Base-by-base conservation (phyloP, 2,113 vertebrate species). In the Podarcis cretensis region DNA sequence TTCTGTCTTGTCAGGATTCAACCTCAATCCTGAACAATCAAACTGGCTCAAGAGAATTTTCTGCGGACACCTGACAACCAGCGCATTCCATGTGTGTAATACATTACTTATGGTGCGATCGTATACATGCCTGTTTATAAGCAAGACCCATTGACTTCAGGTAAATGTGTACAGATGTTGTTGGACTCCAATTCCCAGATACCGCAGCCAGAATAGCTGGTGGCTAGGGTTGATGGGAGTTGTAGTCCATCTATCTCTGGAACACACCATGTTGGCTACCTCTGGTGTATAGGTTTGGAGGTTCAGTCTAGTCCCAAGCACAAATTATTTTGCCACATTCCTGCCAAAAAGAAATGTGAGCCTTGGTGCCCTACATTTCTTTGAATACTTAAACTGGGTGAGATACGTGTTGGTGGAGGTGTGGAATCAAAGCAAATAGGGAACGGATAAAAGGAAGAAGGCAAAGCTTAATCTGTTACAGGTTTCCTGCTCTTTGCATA, bases 381-480 rank as follows among this genome's bases (percentile, higher is more conserved):
- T 78, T 57, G 14, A 69, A 7, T 57, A 66, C 30, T 68, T 88
- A 66, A 83, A 68, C 66, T 77, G 78, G 14, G 14, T 81, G 9
- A 68, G 75, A 2, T 43, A 43, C 25, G 37, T 68, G 35, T 5
- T 20, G 32, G 32, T 20, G 78, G 30, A 57, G 73, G 48, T 71
- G 2, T 2, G 6, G 54, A 37, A 32, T 77, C 35, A 78, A 84
- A 54, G 75, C 48, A 78, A 84, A 89, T 68, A 69, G 87, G 81
- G 57, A 69, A 88, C 37, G 23, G 59, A 54, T 77, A 30, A 88
- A 88, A 88, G 37, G 25, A 77, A 77, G 30, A 83, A 20, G 43
- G n/a, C 32, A 18, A 65, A 77, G 30, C 73, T 68, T 88, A 77
- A 88, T 83, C 1, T 57, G 30, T n/a, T 37, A 25, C 69, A 83